Conservation (phyloP, 2,888 invertebrate genomes). For the Acanthosepion lycidas region DNA sequence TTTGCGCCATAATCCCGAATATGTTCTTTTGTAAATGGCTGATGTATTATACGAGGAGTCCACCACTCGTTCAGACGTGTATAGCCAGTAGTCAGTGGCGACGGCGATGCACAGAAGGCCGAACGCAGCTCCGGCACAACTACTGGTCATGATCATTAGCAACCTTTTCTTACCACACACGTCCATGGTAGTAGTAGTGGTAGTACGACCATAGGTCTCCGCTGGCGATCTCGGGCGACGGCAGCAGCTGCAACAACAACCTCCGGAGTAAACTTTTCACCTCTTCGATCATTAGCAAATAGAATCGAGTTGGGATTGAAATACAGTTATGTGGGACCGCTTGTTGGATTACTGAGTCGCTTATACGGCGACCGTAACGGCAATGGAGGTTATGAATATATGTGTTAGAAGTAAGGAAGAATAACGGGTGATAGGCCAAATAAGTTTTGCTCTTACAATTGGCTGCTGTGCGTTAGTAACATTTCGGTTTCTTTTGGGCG, state of each 20-base stretch:
- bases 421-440: background rate
- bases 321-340: background rate
- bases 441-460: constrained; percentile 33
- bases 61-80: constrained; percentile 66
- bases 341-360: constrained; percentile 1
- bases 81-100: constrained; percentile 74
- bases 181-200: constrained; percentile 66
- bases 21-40: constrained; percentile 58
- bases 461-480: background rate
- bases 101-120: constrained; percentile 73
- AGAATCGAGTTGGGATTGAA: constrained; percentile 20
- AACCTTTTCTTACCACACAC: constrained; percentile 71
- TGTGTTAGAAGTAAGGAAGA: background rate
- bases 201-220: constrained; percentile 35
- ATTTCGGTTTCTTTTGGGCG: background rate
- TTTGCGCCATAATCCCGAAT: constrained; percentile 71
- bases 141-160: constrained; percentile 73
- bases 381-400: constrained; percentile 8
- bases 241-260: constrained; percentile 33
- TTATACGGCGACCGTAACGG: background rate
- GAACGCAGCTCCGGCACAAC: constrained; percentile 74
- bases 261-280: constrained; percentile 12
- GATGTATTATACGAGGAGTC: constrained; percentile 60
- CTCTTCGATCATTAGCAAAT: background rate
- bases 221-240: constrained; percentile 36